Evolutionary conservation across 2,797 vertebrate species (phyloP), one percentile per base, ranked within the genome.

Genomic region (Labroides dimidiatus): DNA sequence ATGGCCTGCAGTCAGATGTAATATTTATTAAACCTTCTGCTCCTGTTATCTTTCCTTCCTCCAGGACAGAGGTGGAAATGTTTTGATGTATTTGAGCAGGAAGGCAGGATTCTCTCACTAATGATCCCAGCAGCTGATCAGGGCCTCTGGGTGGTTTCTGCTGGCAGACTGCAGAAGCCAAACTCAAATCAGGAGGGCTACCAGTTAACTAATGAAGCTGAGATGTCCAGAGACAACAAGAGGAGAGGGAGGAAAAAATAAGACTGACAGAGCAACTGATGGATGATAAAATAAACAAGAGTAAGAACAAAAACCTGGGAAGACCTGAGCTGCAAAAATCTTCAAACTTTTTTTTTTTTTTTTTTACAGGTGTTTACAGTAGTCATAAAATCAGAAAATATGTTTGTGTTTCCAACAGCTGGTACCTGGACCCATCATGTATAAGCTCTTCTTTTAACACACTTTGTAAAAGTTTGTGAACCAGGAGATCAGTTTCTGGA

Each of bases 1-100:
- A 36, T 58, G 37, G 75, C 86, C 82, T 64, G 54, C 77, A 77
- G 86, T 64, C 69, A 52, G 56, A 82, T 88, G 64, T 61, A 89
- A 74, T 87, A 90, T 89, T 87, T 72, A 89, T 89, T 51, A 53
- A 77, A 64, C 75, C 82, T 74, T 81, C 64, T 85, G 85, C 60
- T 87, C 30, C 36, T 16, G 59, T 55, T 69, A 37, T 81, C 59
- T 75, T 23, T 58, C 53, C 45, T 71, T 80, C 77, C 82, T 87
- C 65, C 73, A 82, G 76, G 84, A 78, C 68, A 63, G 58, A 69
- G 55, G 60, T 42, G 7, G 71, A 65, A 57, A 54, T 80, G 80
- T 82, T 85, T 86, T 81, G 80, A 75, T 80, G 71, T 61, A 54
- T 37, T 41, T 7, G 9, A 14, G 69, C 33, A 62, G 48, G 67